Evolutionary conservation across 2,113 vertebrate species (phyloP).

Genomic region (Accipiter virgatus): DNA sequence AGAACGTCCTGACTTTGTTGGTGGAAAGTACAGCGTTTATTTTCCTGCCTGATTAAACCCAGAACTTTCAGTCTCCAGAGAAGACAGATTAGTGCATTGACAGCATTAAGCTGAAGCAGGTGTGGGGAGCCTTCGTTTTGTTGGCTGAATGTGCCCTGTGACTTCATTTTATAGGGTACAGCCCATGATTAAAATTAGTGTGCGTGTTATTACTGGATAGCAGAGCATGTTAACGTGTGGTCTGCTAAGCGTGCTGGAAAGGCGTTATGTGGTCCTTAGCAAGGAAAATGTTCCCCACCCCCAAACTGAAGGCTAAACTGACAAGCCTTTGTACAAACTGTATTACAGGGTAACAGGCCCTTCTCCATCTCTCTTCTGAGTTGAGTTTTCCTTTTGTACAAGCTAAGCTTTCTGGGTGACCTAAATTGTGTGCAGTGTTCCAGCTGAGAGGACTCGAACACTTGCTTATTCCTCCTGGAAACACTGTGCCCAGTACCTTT

Average conservation of each 20-base stretch:
- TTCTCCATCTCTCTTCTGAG: neutral
- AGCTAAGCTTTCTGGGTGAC: neutral
- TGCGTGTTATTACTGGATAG: slow-evolving; percentile 23
- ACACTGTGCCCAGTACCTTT: neutral
- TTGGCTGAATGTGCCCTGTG: neutral
- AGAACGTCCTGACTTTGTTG: neutral
- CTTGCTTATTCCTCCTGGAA: neutral
- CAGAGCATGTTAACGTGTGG: accelerated
- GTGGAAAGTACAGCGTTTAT: slow-evolving; percentile 36
- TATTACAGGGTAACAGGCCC: neutral
- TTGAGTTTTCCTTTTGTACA: neutral
- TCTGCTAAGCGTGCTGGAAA: neutral
- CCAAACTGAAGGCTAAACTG: neutral
- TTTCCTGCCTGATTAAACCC: slow-evolving; percentile 40
- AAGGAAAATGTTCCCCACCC: neutral
- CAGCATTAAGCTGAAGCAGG: neutral
- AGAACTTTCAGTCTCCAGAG: slow-evolving; percentile 32
- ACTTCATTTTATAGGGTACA: slow-evolving; percentile 12
- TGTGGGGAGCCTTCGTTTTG: neutral
- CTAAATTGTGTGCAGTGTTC: neutral
- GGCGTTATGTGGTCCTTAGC: neutral
- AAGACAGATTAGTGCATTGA: neutral
- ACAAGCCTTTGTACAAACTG: neutral
- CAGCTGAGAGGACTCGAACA: neutral
- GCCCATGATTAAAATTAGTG: neutral